phyloP scores from a whole-genome alignment of 53 echinoderm and acorn worm genomes.

The Astropecten irregularis region DNA sequence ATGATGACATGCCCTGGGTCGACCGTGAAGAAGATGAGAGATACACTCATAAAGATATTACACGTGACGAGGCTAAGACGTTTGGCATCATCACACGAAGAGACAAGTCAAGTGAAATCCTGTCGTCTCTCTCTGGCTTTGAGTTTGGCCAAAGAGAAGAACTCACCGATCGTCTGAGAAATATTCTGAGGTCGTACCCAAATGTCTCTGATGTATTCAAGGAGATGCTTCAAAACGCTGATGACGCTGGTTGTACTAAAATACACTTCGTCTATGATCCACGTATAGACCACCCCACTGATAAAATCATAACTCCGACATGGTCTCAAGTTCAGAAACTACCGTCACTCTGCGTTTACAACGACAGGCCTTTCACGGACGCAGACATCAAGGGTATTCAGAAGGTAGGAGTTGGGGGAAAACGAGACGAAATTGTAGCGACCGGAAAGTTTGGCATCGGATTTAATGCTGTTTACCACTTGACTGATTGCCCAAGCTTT shows the following conservation, averaged over 20 bases:
- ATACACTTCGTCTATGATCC: slow-evolving; percentile 90
- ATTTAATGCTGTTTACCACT: slow-evolving; percentile 90
- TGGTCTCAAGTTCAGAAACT: slow-evolving; percentile 44
- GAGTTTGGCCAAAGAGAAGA: slow-evolving; percentile 90
- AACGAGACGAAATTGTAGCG: slow-evolving; percentile 53
- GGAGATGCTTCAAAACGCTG: slow-evolving; percentile 96
- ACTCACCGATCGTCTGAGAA: slow-evolving; percentile 74
- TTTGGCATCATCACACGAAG: slow-evolving; percentile 61
- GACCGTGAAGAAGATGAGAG: neutral
- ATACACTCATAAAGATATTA: slow-evolving; percentile 43
- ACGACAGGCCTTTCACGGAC: slow-evolving; percentile 81
- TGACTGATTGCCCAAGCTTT: slow-evolving; percentile 93
- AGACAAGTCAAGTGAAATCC: slow-evolving; percentile 13
- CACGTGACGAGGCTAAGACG: slow-evolving; percentile 20
- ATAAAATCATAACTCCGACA: slow-evolving; percentile 45
- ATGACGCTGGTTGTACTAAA: slow-evolving; percentile 87
- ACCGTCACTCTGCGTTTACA: slow-evolving; percentile 82
- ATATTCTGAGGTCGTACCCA: slow-evolving; percentile 80
- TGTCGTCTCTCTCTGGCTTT: slow-evolving; percentile 22
- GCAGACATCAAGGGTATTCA: slow-evolving; percentile 89
- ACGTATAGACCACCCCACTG: slow-evolving; percentile 54
- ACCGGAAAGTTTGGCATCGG: slow-evolving; percentile 73
- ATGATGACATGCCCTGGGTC: slow-evolving; percentile 48
- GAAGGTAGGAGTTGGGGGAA: slow-evolving; percentile 83
- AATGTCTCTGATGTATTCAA: slow-evolving; percentile 82